Conservation (phyloP, 2,113 vertebrate genomes). For the Elaphurus davidianus region DNA sequence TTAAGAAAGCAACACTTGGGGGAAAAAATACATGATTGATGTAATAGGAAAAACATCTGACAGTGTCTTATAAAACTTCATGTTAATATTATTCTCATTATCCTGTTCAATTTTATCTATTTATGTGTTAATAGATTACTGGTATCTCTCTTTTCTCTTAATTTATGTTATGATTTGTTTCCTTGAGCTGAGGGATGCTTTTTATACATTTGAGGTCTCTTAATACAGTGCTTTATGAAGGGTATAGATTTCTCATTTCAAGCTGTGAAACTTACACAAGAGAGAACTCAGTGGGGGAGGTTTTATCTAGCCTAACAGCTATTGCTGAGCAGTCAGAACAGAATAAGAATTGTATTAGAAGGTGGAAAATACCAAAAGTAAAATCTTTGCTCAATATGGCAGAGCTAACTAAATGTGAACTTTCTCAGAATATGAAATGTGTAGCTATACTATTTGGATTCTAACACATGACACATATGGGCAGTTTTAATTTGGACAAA, state of each 20-base stretch:
- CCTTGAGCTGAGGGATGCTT: not conserved
- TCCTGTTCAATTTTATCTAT: not conserved
- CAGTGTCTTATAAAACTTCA: not conserved
- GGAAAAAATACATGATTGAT: not conserved
- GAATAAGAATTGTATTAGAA: not conserved
- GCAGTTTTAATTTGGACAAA: not conserved
- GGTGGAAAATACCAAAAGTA: not conserved
- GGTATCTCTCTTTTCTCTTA: not conserved
- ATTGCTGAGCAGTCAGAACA: not conserved
- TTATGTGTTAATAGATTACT: not conserved
- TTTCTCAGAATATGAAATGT: not conserved
- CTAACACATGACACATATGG: not conserved
- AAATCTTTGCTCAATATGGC: not conserved
- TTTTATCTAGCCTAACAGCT: not conserved
- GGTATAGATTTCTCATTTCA: not conserved
- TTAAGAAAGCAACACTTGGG: not conserved
- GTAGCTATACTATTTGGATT: not conserved
- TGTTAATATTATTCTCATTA: not conserved
- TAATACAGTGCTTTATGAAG: not conserved
- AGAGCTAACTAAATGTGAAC: not conserved
- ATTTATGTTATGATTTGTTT: not conserved
- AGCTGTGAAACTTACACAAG: not conserved
- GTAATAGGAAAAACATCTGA: not conserved
- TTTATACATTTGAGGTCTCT: not conserved
- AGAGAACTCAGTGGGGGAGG: not conserved